phyloP scores from a whole-genome alignment of 2,888 invertebrate genomes.

The Meghimatium bilineatum region DNA sequence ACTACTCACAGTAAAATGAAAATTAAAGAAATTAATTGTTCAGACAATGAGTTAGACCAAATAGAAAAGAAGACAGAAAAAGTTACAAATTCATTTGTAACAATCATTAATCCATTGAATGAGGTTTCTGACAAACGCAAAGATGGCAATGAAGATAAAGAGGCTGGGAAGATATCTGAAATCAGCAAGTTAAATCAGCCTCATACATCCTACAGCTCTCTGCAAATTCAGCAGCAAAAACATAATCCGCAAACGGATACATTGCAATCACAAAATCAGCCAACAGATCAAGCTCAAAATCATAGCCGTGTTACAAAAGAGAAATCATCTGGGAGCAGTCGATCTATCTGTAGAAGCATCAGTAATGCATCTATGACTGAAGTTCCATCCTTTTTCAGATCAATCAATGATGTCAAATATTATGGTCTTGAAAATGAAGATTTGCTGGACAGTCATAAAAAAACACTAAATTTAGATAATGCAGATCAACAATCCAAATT shows the following conservation, averaged over 20 bases:
- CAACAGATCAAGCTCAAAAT: neutral
- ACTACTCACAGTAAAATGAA: no score
- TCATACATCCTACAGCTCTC: neutral
- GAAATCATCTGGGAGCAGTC: neutral
- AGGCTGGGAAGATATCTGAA: neutral
- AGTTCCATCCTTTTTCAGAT: slow-evolving; percentile 24
- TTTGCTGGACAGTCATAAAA: neutral
- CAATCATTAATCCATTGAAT: neutral
- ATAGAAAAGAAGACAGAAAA: neutral
- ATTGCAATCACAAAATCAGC: neutral
- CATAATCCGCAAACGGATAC: neutral
- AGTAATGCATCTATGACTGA: slow-evolving; percentile 7
- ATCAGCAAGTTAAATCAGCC: neutral
- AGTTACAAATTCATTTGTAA: neutral
- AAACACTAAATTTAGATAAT: neutral
- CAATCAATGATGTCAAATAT: neutral
- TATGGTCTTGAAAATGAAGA: slow-evolving; percentile 2
- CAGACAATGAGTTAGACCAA: neutral
- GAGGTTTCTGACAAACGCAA: neutral
- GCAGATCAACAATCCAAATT: no score
- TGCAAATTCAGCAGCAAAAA: neutral
- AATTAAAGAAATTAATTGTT: neutral
- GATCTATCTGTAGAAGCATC: slow-evolving; percentile 24
- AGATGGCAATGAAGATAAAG: neutral
- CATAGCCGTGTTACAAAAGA: neutral